Evolutionary conservation across 2,797 vertebrate genomes (phyloP).

Genomic region (Sebastes steindachneri): DNA sequence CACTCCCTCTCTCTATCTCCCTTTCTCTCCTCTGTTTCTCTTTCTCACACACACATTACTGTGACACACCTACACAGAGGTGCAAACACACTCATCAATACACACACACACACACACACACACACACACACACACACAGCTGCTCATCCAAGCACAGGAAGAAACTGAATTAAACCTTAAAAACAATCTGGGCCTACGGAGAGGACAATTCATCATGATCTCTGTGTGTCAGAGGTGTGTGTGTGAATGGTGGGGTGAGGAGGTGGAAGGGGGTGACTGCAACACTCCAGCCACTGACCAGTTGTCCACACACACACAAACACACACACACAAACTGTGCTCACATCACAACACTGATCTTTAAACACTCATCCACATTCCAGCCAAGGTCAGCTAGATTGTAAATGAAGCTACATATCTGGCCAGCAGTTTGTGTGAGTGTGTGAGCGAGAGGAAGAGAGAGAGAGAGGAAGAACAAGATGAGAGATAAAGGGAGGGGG

Average conservation of each 20-base stretch:
- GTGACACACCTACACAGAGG: constrained; percentile 62
- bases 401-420: constrained; percentile 76
- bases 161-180: constrained; percentile 99
- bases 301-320: constrained; percentile 39
- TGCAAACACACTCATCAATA: constrained; percentile 63
- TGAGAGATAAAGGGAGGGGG: background rate
- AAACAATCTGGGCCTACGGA: constrained; percentile 97
- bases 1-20: constrained; percentile 17
- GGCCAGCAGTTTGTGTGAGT: constrained; percentile 18
- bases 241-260: constrained; percentile 12
- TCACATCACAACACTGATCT: constrained; percentile 77
- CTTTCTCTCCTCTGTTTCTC: constrained; percentile 23
- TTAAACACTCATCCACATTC: constrained; percentile 85
- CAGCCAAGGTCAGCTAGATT: constrained; percentile 87
- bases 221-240: constrained; percentile 83
- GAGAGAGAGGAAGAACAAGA: background rate
- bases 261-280: constrained; percentile 74
- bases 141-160: constrained; percentile 99
- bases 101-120: constrained; percentile 22
- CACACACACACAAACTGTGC: constrained; percentile 30
- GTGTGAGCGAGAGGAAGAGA: constrained; percentile 1
- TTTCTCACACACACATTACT: constrained; percentile 34
- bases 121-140: constrained; percentile 75
- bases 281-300: constrained; percentile 82
- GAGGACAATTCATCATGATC: constrained; percentile 99